These are phyloP conservation scores for Uloborus diversus DNA, from an alignment of 1,140 invertebrate genomes.

Conservation along the genomic window DNA sequence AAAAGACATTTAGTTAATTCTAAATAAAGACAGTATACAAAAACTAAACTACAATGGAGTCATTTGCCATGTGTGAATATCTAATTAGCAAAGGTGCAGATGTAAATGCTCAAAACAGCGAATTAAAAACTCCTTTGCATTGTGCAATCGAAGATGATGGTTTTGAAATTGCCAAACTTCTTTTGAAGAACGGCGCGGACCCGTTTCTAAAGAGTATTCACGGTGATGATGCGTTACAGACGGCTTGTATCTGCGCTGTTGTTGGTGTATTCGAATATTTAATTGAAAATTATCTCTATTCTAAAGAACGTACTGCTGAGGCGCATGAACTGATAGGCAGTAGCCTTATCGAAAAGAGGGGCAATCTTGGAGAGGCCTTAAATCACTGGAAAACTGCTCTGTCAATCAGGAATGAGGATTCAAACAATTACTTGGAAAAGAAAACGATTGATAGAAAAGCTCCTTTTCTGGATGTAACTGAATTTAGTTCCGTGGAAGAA, in stretches of 20 bases:
- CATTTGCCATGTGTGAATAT: slow-evolving; percentile 86
- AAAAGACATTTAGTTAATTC: slow-evolving; percentile 79
- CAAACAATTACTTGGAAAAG: slow-evolving; percentile 7
- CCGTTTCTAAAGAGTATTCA: slow-evolving; percentile 74
- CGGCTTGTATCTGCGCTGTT: slow-evolving; percentile 88
- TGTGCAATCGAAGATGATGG: slow-evolving; percentile 91
- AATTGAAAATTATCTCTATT: slow-evolving; percentile 72
- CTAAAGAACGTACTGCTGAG: slow-evolving; percentile 76
- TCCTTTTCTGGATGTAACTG: slow-evolving; percentile 73
- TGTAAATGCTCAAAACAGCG: slow-evolving; percentile 87
- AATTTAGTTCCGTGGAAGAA: slow-evolving; percentile 77
- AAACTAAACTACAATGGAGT: slow-evolving; percentile 90
- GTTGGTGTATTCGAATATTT: slow-evolving; percentile 81
- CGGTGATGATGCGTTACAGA: slow-evolving; percentile 90
- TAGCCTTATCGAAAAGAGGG: slow-evolving; percentile 81
- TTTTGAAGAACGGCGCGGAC: slow-evolving; percentile 79
- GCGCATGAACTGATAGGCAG: slow-evolving; percentile 85
- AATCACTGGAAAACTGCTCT: slow-evolving; percentile 73
- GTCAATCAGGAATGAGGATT: slow-evolving; percentile 60
- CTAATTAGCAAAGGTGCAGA: slow-evolving; percentile 76
- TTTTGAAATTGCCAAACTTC: slow-evolving; percentile 82
- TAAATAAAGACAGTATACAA: slow-evolving; percentile 85
- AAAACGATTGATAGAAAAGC: slow-evolving; percentile 60
- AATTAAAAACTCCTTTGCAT: slow-evolving; percentile 90
- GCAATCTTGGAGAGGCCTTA: slow-evolving; percentile 71